Evolutionary conservation across 2,797 vertebrate genomes (phyloP), one percentile per base, ranked within the genome.

Genomic region (Lutjanus argentimaculatus): DNA sequence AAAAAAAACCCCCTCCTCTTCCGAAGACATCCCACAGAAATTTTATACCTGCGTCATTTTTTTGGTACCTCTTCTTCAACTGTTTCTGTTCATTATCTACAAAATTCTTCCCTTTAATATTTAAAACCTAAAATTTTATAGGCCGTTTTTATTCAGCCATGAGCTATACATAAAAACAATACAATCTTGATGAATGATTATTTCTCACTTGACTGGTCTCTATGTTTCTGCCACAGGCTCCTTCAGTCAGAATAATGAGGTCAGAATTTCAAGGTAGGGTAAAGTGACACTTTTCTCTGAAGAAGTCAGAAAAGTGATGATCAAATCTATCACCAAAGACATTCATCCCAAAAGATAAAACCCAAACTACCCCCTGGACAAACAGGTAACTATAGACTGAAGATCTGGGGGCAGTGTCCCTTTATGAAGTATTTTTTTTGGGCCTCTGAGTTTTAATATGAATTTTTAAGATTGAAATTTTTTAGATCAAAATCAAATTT

Each of bases 331-430:
- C 11, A 0, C 93, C 89, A 19, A 46, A 94, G 72, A 90, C 94
- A 17, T 97, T 98, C 49, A 0, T 97, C 61, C 97, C 98, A 88
- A 97, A 97, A 0, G 97, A 98, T 86, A 98, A 98, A 92, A n/a
- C n/a, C 95, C 97, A 5, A 94, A 97, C 92, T 98, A 98, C 93
- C 96, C 67, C 96, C 97, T 0, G 95, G 85, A 73, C 97, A 99
- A 89, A 96, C 89, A 86, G 96, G 90, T 91, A 87, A 78, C 45
- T 46, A 13, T 14, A 46, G 6, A 46, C 45, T 46, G 45, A 46
- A 13, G 45, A 14, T 46, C 45, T 30, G 2, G 25, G 4, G 25
- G n/a, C 45, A 46, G 11, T 13, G 12, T 46, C 45, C 8, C n/a
- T n/a, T n/a, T n/a, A n/a, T n/a, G n/a, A n/a, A n/a, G n/a, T n/a